phyloP scores from a whole-genome alignment of 2,113 vertebrate species.

The Todiramphus chloris region DNA sequence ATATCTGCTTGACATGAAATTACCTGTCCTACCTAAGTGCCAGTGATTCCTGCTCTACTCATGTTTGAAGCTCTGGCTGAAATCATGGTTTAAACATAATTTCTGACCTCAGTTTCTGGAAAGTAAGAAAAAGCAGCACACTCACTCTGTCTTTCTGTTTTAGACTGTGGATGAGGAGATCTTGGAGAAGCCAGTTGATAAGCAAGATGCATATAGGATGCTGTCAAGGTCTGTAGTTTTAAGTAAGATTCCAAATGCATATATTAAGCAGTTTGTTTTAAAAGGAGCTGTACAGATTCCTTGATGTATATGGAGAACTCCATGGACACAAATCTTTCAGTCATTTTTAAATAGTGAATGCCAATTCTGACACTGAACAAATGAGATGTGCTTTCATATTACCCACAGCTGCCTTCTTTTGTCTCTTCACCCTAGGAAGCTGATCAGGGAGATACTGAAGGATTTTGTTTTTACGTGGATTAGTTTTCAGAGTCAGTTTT shows the following conservation, averaged over 20 bases:
- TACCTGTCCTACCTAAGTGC: background rate
- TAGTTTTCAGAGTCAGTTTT: background rate
- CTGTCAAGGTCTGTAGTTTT: constrained; percentile 82
- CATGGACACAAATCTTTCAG: rapidly evolving
- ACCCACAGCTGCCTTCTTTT: background rate
- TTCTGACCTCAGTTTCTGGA: background rate
- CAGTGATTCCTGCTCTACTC: background rate
- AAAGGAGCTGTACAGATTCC: background rate
- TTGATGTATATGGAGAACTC: background rate
- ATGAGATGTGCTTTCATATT: background rate
- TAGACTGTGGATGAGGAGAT: constrained; percentile 86
- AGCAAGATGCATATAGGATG: constrained; percentile 91
- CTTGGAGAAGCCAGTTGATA: constrained; percentile 93
- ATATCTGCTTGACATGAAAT: background rate
- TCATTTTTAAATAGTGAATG: background rate
- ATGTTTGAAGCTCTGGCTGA: background rate
- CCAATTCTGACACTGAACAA: background rate
- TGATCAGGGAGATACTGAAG: background rate
- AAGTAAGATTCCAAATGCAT: background rate
- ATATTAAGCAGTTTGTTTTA: background rate
- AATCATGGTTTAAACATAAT: rapidly evolving
- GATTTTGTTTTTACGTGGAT: background rate
- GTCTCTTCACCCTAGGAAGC: background rate
- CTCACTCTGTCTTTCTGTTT: background rate
- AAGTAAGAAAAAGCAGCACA: background rate